Percentiles rank a stretch among this genome's conserved stretches.
phyloP scores from a whole-genome alignment of 2,888 invertebrate species.

The Pelosia muscerda region DNA sequence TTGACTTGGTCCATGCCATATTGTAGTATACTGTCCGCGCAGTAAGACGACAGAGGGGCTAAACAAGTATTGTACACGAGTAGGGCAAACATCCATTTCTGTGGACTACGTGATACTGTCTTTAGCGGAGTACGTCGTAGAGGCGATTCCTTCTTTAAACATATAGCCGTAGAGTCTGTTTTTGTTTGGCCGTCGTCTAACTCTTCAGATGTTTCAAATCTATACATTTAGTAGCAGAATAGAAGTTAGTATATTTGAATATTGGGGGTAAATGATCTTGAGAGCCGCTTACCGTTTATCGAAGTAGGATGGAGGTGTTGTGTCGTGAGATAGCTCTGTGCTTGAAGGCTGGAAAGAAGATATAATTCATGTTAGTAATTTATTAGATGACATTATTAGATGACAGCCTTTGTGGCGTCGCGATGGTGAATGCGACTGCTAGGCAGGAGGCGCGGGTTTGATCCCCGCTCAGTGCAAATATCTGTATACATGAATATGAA shows the following conservation, averaged over 20 bases:
- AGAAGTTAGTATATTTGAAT: slow-evolving; percentile 26
- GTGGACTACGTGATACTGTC: slow-evolving; percentile 52
- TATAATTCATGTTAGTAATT: slow-evolving; percentile 4
- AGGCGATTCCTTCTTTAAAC: slow-evolving; percentile 11
- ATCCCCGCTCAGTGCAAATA: no score
- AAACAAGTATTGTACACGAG: slow-evolving; percentile 78
- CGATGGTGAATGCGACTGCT: no score
- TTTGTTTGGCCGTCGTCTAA: slow-evolving; percentile 39
- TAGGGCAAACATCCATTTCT: slow-evolving; percentile 79
- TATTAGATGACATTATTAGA: neutral
- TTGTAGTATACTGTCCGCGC: slow-evolving; percentile 74
- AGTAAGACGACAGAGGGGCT: slow-evolving; percentile 79
- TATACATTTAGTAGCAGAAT: slow-evolving; percentile 51
- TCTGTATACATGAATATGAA: no score
- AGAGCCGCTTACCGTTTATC: slow-evolving; percentile 70
- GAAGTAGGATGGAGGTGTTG: slow-evolving; percentile 72
- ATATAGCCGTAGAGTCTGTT: slow-evolving; percentile 14
- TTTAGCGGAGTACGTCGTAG: slow-evolving; percentile 37
- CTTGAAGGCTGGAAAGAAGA: slow-evolving; percentile 69
- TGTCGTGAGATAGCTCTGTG: slow-evolving; percentile 61
- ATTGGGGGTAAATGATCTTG: slow-evolving; percentile 14
- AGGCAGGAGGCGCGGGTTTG: no score
- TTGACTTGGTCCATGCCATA: slow-evolving; percentile 80
- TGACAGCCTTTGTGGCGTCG: no score
- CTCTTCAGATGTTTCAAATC: slow-evolving; percentile 72